Conservation (phyloP, 2,113 vertebrate genomes). For the Tylochromis polylepis region DNA sequence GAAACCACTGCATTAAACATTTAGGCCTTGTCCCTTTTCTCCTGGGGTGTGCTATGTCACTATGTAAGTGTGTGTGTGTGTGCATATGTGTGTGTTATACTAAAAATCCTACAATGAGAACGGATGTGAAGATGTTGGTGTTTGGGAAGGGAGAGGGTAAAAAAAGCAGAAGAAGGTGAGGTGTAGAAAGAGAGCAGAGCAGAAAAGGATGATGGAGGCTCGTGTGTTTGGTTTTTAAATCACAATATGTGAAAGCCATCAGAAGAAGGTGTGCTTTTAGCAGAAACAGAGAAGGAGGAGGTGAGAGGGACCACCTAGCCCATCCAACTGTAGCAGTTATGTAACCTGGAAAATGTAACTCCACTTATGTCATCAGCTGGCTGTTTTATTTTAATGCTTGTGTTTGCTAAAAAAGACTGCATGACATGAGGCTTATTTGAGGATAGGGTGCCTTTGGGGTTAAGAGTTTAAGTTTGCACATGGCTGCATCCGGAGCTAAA, state of each 20-base stretch:
- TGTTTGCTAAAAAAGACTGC: constrained; percentile 25
- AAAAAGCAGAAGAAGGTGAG: background rate
- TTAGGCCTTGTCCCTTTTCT: constrained; percentile 36
- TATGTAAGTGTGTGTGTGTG: background rate
- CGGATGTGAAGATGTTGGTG: constrained; percentile 18
- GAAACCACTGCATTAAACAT: constrained; percentile 68
- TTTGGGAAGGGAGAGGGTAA: background rate
- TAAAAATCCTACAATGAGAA: background rate
- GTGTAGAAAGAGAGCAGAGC: too few relatives aligned
- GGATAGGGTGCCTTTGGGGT: constrained; percentile 29
- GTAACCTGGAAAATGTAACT: constrained; percentile 37
- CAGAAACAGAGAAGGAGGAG: background rate
- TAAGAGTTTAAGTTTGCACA: constrained; percentile 7
- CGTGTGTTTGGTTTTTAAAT: constrained; percentile 40
- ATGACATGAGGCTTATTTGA: constrained; percentile 28
- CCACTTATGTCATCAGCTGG: background rate
- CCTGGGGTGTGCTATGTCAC: constrained; percentile 10
- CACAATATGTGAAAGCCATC: constrained; percentile 67
- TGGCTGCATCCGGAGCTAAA: constrained; percentile 30
- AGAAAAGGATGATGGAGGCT: constrained; percentile 3
- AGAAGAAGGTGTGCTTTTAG: constrained; percentile 55
- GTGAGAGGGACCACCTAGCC: constrained; percentile 15
- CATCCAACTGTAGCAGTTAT: constrained; percentile 25
- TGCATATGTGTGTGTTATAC: background rate
- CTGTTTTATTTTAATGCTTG: background rate